phyloP scores from a whole-genome alignment of 2,797 vertebrate species.

The Nannoperca obscura region DNA sequence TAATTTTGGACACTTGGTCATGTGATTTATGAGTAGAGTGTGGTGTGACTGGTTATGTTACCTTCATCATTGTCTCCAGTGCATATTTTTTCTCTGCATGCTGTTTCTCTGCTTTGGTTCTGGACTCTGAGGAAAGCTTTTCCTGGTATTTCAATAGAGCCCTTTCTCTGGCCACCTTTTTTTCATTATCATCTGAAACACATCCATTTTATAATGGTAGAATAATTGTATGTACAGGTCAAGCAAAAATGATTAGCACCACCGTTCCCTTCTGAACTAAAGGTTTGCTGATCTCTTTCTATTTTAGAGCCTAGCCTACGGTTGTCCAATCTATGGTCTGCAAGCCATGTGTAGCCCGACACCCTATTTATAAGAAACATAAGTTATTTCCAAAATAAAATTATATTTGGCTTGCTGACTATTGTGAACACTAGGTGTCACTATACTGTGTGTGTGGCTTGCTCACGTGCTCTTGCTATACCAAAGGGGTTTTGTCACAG shows the following conservation, averaged over 20 bases:
- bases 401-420: no score
- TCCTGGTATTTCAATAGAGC: constrained; percentile 87
- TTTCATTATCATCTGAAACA: constrained; percentile 87
- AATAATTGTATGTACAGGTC: background rate
- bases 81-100: constrained; percentile 88
- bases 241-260: background rate
- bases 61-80: constrained; percentile 92
- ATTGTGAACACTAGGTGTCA: no score
- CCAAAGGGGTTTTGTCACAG: no score
- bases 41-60: constrained; percentile 47
- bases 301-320: no score
- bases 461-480: no score
- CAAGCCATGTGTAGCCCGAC: no score
- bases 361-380: no score
- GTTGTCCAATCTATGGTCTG: no score
- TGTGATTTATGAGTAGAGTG: background rate
- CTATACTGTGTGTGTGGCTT: no score
- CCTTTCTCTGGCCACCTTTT: constrained; percentile 86
- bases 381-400: no score
- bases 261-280: background rate
- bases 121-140: constrained; percentile 81
- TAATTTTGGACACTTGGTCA: background rate
- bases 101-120: constrained; percentile 82
- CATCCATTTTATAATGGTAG: background rate
- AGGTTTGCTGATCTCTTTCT: no score